A percentile compares a stretch with the other conserved stretches of the same genome.
Evolutionary conservation across 1,140 invertebrate species (phyloP).

Genomic region (Drosophila athabasca): DNA sequence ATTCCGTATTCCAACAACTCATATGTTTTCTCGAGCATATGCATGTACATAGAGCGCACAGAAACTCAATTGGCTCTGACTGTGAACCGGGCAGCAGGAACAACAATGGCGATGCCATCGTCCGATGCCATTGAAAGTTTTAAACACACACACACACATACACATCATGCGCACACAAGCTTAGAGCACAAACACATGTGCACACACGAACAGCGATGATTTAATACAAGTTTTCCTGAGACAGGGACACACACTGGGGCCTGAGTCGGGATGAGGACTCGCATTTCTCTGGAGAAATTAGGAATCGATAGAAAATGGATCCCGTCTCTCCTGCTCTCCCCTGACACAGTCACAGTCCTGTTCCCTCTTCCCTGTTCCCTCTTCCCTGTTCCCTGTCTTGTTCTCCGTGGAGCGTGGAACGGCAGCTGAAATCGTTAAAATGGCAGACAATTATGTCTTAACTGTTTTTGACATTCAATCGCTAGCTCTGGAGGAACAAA

Average conservation of each 20-base stretch:
- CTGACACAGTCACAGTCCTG: background rate
- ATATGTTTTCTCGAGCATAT: no score
- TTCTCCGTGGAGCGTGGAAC: slow-evolving; percentile 4
- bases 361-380: no score
- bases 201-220: slow-evolving; percentile 45
- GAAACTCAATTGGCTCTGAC: slow-evolving; percentile 51
- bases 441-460: slow-evolving; percentile 75
- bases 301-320: slow-evolving; percentile 63
- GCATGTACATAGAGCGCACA: slow-evolving; percentile 1
- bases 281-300: slow-evolving; percentile 43
- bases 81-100: slow-evolving; percentile 25
- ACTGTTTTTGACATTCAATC: slow-evolving; percentile 75
- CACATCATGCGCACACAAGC: background rate
- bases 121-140: slow-evolving; percentile 69
- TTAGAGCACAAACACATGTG: background rate
- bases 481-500: slow-evolving; percentile 23
- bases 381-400: slow-evolving; percentile 16
- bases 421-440: slow-evolving; percentile 55
- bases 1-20: no score
- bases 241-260: slow-evolving; percentile 17
- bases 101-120: slow-evolving; percentile 33
- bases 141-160: slow-evolving; percentile 33
- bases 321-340: slow-evolving; percentile 9
- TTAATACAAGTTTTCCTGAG: slow-evolving; percentile 42
- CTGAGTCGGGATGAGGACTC: slow-evolving; percentile 9